Evolutionary conservation across 2,113 vertebrate species (phyloP), one percentile per base, ranked within the genome.

Genomic region (Xenopus tropicalis): DNA sequence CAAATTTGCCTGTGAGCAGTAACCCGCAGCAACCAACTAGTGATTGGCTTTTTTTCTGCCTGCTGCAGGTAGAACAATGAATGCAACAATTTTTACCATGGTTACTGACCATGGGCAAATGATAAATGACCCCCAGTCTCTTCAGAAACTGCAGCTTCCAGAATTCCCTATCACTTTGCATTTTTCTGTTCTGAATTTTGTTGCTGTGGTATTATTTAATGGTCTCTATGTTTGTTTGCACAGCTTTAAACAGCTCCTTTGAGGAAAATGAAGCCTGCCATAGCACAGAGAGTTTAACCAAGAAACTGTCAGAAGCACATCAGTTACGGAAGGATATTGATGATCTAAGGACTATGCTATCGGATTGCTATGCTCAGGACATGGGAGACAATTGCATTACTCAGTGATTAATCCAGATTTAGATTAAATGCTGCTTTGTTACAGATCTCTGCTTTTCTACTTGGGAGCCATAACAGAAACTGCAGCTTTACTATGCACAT

Each of bases 291-390:
- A 87, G 86, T 10, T 84, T 95, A 61, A 87, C 86, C 0, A 88
- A 90, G 78, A 94, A 93, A 83, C 89, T 97, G 59, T 83, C 81
- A 2, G 94, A 96, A 3, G 92, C 95, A 6, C 85, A 88, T 66
- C 93, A 93, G 83, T 87, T 98, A 71, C 90, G 95, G 63, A 92
- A 89, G 75, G 95, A 96, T 79, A 94, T 98, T 0, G 95, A 98
- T 29, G 93, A 94, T 21, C 83, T 98, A 80, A 91, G 95, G 85
- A 96, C 88, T 68, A 88, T 88, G 21, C 89, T 98, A 82, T 95
- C 95, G 0, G 96, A 98, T 77, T 89, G 93, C 66, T 95, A 94
- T 0, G 89, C 92, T 81, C 94, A 97, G 89, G 94, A 92, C 82
- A 91, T 94, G 94, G 93, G 92, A 19, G 94, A 96, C 77, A 94